These are phyloP conservation scores for Platyrinchus mystaceus DNA, from an alignment of 2,797 vertebrate genomes.

Conservation along the genomic window DNA sequence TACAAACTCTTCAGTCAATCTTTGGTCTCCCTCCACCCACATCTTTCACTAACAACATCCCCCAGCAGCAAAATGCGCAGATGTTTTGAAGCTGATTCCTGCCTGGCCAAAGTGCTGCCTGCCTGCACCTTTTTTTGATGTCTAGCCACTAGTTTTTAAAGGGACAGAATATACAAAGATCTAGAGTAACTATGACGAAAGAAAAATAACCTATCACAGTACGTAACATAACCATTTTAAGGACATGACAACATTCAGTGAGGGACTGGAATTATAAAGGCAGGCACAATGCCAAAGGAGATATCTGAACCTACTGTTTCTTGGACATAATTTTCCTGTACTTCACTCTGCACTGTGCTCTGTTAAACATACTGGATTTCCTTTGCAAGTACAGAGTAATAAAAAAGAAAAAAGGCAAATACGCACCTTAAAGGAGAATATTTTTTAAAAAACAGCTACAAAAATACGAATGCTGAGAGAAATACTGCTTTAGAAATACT, in stretches of 20 bases:
- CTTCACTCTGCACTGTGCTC: not conserved
- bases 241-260: not conserved
- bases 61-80: not conserved
- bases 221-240: not conserved
- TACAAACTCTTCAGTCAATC: not conserved
- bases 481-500: not conserved
- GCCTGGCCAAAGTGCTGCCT: not conserved
- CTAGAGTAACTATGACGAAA: not conserved
- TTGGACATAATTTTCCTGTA: not conserved
- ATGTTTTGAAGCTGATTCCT: not conserved
- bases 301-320: not conserved
- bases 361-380: not conserved
- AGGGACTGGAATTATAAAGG: not conserved
- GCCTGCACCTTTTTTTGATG: not conserved
- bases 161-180: not conserved
- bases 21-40: not conserved
- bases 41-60: not conserved
- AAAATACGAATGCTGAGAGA: not conserved
- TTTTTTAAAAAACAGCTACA: not conserved
- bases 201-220: not conserved
- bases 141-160: not conserved
- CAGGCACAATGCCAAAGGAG: not conserved
- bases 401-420: not conserved
- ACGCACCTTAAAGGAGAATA: not conserved
- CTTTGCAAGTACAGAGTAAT: not conserved